Evolutionary conservation across 2,797 vertebrate genomes (phyloP).

Genomic region (Carapus acus): DNA sequence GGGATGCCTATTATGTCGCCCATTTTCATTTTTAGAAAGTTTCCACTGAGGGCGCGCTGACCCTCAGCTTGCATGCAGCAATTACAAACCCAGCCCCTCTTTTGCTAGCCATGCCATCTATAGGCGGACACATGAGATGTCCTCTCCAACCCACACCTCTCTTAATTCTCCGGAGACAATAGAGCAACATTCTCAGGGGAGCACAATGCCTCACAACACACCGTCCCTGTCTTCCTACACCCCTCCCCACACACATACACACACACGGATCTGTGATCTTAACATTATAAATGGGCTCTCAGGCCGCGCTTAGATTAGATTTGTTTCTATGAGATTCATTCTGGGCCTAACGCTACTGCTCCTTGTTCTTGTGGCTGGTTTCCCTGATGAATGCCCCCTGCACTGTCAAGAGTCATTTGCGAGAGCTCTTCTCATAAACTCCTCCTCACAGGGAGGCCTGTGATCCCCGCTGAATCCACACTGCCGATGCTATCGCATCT

Average conservation of each 20-base stretch:
- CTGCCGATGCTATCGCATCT: too few relatives aligned
- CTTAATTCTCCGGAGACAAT: constrained; percentile 10
- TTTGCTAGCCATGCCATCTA: too few relatives aligned
- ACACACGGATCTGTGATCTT: constrained; percentile 59
- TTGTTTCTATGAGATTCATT: constrained; percentile 69
- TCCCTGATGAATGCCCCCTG: constrained; percentile 65
- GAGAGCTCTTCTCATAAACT: constrained; percentile 62
- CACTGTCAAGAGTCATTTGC: constrained; percentile 69
- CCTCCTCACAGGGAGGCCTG: constrained; percentile 37
- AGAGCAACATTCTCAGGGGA: constrained; percentile 18
- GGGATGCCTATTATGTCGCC: constrained; percentile 4
- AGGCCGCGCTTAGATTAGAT: constrained; percentile 65
- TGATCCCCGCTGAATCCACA: constrained; percentile 38
- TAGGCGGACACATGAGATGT: too few relatives aligned
- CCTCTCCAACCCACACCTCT: constrained; percentile 23
- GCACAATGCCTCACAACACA: constrained; percentile 16
- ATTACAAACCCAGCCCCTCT: too few relatives aligned
- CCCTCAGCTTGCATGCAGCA: too few relatives aligned
- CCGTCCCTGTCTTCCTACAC: constrained; percentile 3
- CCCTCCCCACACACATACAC: constrained; percentile 14
- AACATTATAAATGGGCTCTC: constrained; percentile 68
- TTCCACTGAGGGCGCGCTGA: too few relatives aligned
- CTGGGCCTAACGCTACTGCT: constrained; percentile 56
- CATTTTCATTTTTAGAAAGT: constrained; percentile 12
- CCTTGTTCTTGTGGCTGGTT: constrained; percentile 65